These are phyloP conservation scores for Liodrosophila aerea DNA, from an alignment of 2,888 invertebrate species.

Conservation along the genomic window DNA sequence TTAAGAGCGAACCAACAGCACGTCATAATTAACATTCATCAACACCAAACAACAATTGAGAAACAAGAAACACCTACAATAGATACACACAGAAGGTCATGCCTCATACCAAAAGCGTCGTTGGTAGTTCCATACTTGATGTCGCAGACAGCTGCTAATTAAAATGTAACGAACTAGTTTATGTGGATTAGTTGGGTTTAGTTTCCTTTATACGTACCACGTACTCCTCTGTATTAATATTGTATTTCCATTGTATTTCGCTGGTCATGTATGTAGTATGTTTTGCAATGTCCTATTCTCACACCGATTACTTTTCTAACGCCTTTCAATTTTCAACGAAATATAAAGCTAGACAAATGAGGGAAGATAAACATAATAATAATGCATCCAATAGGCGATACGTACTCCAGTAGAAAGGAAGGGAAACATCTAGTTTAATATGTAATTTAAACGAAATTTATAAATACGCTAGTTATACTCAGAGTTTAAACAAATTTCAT, in stretches of 20 bases:
- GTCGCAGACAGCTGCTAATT: slow-evolving; percentile 50
- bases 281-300: slow-evolving; percentile 4
- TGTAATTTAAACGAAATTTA: slow-evolving; percentile 76
- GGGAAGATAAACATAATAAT: slow-evolving; percentile 46
- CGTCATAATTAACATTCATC: slow-evolving; percentile 23
- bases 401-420: slow-evolving; percentile 36
- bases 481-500: slow-evolving; percentile 54
- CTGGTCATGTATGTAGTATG: slow-evolving; percentile 10
- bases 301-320: slow-evolving; percentile 11
- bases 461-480: slow-evolving; percentile 72
- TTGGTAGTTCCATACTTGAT: slow-evolving; percentile 36
- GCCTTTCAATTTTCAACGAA: slow-evolving; percentile 17
- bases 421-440: slow-evolving; percentile 73
- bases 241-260: slow-evolving; percentile 43
- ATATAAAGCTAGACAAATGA: slow-evolving; percentile 53
- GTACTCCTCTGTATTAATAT: slow-evolving; percentile 55
- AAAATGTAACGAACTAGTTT: slow-evolving; percentile 37
- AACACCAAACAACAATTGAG: slow-evolving; percentile 23
- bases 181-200: slow-evolving; percentile 57
- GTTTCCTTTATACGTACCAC: slow-evolving; percentile 37
- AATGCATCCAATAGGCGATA: slow-evolving; percentile 33
- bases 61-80: slow-evolving; percentile 25
- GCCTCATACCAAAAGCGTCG: slow-evolving; percentile 40
- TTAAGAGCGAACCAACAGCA: slow-evolving; percentile 19
- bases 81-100: slow-evolving; percentile 4